Base-by-base conservation (phyloP, 2,888 invertebrate species). In the Masnerella sp. region DNA sequence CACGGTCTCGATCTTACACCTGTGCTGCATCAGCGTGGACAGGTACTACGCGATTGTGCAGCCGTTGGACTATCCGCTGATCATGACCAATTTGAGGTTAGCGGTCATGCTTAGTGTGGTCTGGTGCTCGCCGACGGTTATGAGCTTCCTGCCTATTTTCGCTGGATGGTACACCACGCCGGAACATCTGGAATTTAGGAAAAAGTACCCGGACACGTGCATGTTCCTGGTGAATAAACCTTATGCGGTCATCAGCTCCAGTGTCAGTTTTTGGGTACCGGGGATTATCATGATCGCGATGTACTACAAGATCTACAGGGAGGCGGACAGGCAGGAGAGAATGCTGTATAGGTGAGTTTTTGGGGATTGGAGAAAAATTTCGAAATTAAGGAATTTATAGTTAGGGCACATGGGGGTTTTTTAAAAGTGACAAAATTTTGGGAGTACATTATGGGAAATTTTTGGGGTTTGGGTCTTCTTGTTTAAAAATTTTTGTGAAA, bases 81-180 rank as follows among this genome's bases (percentile, higher is more conserved):
- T 96, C 77, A 97, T 98, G 95, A 97, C 97, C 0, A 93, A 94
- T 62, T 91, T 92, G 8, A 91, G 93, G 30, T 89, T 95, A 0
- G 93, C 93, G 0, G 90, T 95, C 38, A 95, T 96, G 95, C 87
- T 96, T 59, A 92, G 94, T 20, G 93, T 94, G 0, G 97, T 96
- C 0, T 98, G 98, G 98, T 93, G 95, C 81, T 92, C 96, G 75
- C 97, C 98, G 0, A 95, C 95, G 0, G 88, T 97, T 64, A 95
- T 98, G 62, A 97, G 97, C 1, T 97, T 97, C 86, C 91, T 97
- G 11, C 98, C 98, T 3, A 97, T 98, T 65, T 97, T 97, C 87
- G 93, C 96, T 89, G 97, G 96, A 20, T 96, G 97, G 94, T 98
- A 98, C 87, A 96, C 97, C 0, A 97, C 97, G 0, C 89, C 90